phyloP scores from a whole-genome alignment of 2,113 vertebrate genomes.

The Numenius arquata region DNA sequence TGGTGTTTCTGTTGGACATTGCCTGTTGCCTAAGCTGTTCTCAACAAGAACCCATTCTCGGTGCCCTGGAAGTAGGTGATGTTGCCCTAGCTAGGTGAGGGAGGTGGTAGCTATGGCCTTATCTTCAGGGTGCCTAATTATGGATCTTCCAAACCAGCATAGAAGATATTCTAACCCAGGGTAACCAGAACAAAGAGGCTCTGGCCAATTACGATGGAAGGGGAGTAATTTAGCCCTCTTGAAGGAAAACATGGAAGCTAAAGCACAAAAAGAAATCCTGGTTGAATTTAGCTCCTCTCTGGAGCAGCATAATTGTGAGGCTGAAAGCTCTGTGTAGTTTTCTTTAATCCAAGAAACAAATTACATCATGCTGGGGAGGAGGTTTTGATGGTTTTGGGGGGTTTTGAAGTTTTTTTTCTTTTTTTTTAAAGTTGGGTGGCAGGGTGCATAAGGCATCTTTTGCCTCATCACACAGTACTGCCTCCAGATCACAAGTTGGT shows the following conservation, averaged over 20 bases:
- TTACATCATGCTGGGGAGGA: background rate
- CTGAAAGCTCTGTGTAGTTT: background rate
- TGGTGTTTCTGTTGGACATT: accelerated
- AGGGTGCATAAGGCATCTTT: background rate
- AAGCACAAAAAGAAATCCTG: background rate
- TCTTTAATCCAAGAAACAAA: background rate
- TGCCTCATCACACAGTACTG: background rate
- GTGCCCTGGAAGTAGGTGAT: background rate
- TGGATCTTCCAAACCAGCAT: background rate
- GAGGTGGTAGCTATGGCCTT: background rate
- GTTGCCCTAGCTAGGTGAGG: background rate
- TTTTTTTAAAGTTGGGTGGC: background rate
- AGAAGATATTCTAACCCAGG: background rate
- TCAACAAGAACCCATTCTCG: accelerated
- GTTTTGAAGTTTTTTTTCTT: background rate
- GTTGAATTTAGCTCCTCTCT: background rate
- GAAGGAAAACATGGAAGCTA: background rate
- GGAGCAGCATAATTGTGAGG: background rate
- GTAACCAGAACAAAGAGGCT: background rate
- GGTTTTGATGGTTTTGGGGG: background rate
- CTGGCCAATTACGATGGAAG: background rate
- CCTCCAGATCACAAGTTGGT: background rate
- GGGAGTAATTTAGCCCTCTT: background rate
- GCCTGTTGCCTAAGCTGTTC: background rate
- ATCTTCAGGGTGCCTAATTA: background rate